Evolutionary conservation across 2,888 invertebrate genomes (phyloP).

Genomic region (Pharmacophagus antenor): DNA sequence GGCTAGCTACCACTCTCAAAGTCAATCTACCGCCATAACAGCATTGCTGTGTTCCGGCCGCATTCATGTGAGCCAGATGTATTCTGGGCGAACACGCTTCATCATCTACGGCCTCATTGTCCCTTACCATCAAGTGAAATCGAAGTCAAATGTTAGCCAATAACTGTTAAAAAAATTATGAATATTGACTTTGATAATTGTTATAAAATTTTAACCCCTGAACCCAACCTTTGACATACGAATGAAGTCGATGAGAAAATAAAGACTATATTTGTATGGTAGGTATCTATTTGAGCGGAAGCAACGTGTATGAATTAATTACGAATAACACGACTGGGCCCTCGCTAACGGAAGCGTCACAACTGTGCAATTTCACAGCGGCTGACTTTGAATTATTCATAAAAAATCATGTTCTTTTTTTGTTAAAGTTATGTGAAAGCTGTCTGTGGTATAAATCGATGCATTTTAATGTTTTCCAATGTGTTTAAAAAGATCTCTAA

Average conservation of each 20-base stretch:
- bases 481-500: too few relatives aligned
- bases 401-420: slow-evolving; percentile 45
- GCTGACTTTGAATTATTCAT: slow-evolving; percentile 55
- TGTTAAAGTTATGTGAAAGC: slow-evolving; percentile 46
- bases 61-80: too few relatives aligned
- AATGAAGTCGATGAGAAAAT: slow-evolving; percentile 2
- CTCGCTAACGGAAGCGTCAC: slow-evolving; percentile 39
- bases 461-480: background rate
- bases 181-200: background rate
- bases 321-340: slow-evolving; percentile 28
- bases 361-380: slow-evolving; percentile 51
- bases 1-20: too few relatives aligned
- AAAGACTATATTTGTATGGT: background rate
- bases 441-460: background rate
- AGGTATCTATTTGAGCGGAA: slow-evolving; percentile 21
- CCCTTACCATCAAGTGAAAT: too few relatives aligned
- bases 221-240: background rate
- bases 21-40: too few relatives aligned
- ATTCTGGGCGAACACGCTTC: too few relatives aligned
- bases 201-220: background rate
- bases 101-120: too few relatives aligned
- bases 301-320: slow-evolving; percentile 31
- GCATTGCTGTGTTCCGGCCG: too few relatives aligned
- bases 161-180: background rate
- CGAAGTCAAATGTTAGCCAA: too few relatives aligned